Base-by-base conservation (phyloP, 2,888 invertebrate species). In the Steinernema hermaphroditum region DNA sequence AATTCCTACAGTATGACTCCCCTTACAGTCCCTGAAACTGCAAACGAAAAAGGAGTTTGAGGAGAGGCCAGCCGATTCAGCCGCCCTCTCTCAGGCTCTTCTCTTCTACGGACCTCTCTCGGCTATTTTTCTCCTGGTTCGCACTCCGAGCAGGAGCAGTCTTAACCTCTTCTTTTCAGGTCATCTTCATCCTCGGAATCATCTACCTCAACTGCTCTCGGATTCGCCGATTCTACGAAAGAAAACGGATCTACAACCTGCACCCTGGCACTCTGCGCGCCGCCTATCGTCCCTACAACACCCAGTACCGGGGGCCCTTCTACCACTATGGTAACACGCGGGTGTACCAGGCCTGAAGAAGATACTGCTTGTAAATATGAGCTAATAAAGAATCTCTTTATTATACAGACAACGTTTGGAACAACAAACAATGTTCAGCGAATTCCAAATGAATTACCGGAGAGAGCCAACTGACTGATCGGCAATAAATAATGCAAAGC, bases 191-290 rank as follows among this genome's bases (percentile, higher is more conserved):
- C 73, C 72, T 76, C 69, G 76, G 79, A 27, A 72, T 81, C 37
- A 76, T 81, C 2, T 81, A 81, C 70, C 74, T 81, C n/a, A 81
- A 81, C 69, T 81, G 81, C 62, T 75, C 81, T 1, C 75, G 77
- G 50, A 78, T 81, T 29, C 72, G 75, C 34, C 73, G 74, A 0
- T 68, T 81, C 57, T 81, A 81, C 72, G 80, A 81, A 24, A 62
- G 81, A 22, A 69, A 43, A 22, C n/a, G 46, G 16, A 43, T 69
- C 27, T 69, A 44, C 69, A 44, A 34, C 22, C 1, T 44, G 6
- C 27, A 69, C 2, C 43, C 62, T 1, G 62, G 62, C 9, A 29
- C 62, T 4, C 32, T 62, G 16, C 62, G 62, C 62, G 32, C 62
- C 29, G 62, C 62, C 16, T 62, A 62, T 32, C 62, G 62, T 1